Conservation (phyloP, 2,797 vertebrate genomes). For the Helicolenus hilgendorfi region DNA sequence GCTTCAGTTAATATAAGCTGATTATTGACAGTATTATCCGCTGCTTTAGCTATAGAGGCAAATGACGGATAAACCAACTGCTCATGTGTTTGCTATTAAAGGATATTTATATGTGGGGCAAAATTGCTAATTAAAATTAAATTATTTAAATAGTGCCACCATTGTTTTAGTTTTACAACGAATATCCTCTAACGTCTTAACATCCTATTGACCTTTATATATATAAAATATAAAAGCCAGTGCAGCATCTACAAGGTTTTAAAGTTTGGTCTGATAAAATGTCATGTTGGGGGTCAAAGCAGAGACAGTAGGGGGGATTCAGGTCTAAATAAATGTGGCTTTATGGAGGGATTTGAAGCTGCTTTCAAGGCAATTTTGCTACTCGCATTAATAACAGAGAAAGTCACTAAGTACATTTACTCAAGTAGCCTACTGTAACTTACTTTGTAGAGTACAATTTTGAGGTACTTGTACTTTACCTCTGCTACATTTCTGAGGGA, state of each 20-base stretch:
- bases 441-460: background rate
- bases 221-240: constrained; percentile 5
- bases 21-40: constrained; percentile 15
- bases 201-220: background rate
- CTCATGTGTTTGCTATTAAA: background rate
- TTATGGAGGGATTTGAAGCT: background rate
- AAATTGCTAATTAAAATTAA: background rate
- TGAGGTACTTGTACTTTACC: background rate
- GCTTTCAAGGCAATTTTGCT: background rate
- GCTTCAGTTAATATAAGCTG: background rate
- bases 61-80: background rate
- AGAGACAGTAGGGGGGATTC: background rate
- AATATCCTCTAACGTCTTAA: constrained; percentile 4
- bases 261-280: background rate
- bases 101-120: background rate
- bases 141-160: background rate
- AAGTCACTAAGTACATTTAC: too few relatives aligned
- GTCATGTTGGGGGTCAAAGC: background rate
- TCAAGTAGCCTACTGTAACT: too few relatives aligned
- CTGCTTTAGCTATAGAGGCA: background rate
- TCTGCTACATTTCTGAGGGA: background rate
- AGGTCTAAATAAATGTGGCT: background rate
- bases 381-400: background rate
- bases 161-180: constrained; percentile 9
- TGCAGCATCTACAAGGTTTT: constrained; percentile 3